These are phyloP conservation scores for Pogoniulus pusillus DNA, from an alignment of 2,797 vertebrate genomes.

Conservation along the genomic window DNA sequence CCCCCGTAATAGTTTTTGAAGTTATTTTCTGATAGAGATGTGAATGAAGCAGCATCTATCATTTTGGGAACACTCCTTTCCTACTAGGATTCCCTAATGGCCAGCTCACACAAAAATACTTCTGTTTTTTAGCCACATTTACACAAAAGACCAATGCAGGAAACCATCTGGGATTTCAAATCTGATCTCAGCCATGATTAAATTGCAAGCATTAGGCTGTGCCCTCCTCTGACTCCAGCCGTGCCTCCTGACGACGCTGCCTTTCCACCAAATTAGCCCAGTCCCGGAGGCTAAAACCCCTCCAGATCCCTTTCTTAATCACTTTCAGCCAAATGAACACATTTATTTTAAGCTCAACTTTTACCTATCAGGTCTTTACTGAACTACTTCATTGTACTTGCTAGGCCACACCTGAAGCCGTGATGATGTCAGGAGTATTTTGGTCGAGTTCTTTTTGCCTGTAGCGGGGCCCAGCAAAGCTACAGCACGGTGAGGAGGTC, in stretches of 20 bases:
- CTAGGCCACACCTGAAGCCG: not conserved
- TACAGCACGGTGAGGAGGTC: accelerated
- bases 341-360: not conserved
- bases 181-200: slow-evolving; percentile 48
- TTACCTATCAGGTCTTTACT: not conserved
- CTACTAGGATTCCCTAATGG: not conserved
- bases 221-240: slow-evolving; percentile 27
- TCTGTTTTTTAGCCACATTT: not conserved
- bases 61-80: not conserved
- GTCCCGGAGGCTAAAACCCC: slow-evolving; percentile 34
- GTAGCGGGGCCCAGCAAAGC: not conserved
- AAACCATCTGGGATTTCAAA: not conserved
- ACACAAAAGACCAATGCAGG: slow-evolving; percentile 27
- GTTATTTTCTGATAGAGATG: not conserved
- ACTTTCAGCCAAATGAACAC: slow-evolving; percentile 29
- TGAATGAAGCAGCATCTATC: not conserved
- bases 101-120: not conserved
- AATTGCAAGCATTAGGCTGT: slow-evolving; percentile 7
- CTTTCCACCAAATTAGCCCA: slow-evolving; percentile 39
- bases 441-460: not conserved
- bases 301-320: slow-evolving; percentile 40
- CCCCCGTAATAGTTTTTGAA: not conserved
- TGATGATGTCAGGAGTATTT: not conserved
- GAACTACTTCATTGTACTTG: not conserved
- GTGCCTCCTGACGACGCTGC: not conserved